Conservation (phyloP, 2,888 invertebrate species). For the Lymantria monacha region DNA sequence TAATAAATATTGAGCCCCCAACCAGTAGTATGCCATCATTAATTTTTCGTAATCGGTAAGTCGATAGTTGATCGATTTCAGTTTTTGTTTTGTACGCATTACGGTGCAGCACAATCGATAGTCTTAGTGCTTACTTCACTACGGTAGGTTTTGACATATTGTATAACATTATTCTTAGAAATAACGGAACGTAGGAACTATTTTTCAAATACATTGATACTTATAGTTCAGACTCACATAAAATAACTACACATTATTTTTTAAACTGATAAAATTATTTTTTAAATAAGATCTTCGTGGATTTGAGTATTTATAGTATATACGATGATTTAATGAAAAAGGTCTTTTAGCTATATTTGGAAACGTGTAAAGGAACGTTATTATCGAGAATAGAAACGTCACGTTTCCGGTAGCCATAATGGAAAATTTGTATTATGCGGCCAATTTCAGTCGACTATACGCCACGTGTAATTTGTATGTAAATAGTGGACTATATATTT, state of each 20-base stretch:
- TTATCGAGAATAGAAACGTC: slow-evolving; percentile 46
- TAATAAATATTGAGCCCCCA: slow-evolving; percentile 69
- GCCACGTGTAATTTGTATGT: slow-evolving; percentile 36
- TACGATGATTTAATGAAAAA: no score
- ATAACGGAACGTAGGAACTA: slow-evolving; percentile 20
- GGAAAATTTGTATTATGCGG: slow-evolving; percentile 53
- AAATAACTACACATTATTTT: no score
- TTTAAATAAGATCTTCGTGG: no score
- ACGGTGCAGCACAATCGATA: slow-evolving; percentile 46
- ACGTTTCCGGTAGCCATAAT: slow-evolving; percentile 70
- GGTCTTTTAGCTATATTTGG: neutral
- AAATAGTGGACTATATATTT: slow-evolving; percentile 36
- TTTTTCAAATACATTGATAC: neutral
- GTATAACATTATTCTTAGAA: slow-evolving; percentile 4
- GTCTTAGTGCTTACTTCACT: slow-evolving; percentile 42
- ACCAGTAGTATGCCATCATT: slow-evolving; percentile 83
- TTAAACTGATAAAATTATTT: no score
- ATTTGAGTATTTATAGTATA: no score
- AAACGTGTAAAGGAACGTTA: slow-evolving; percentile 12
- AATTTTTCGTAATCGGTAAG: slow-evolving; percentile 85
- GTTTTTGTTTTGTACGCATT: slow-evolving; percentile 42
- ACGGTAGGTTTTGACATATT: slow-evolving; percentile 20
- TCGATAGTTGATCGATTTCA: slow-evolving; percentile 37
- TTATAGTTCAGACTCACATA: slow-evolving; percentile 4
- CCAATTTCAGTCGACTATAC: slow-evolving; percentile 45